Evolutionary conservation across 2,113 vertebrate species (phyloP).

Genomic region (Mirza zaza): DNA sequence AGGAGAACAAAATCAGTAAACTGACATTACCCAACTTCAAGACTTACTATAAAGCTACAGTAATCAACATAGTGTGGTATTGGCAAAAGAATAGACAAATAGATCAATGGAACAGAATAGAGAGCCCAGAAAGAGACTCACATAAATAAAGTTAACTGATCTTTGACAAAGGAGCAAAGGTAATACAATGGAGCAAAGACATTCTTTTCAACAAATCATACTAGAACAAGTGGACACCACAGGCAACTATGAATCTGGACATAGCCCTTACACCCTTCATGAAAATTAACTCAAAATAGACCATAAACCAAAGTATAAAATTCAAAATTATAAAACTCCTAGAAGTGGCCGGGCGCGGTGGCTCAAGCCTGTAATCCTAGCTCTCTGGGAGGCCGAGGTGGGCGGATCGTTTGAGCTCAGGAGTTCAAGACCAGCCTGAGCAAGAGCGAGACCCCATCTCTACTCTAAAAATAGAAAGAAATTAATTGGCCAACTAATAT

Average conservation of each 20-base stretch:
- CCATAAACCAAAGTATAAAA: not conserved
- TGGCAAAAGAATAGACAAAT: conserved; percentile 19
- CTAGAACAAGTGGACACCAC: not conserved
- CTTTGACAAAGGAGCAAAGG: conserved; percentile 27
- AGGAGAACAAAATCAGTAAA: not conserved
- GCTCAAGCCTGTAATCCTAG: no score
- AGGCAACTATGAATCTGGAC: not conserved
- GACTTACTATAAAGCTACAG: not conserved
- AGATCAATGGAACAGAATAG: not conserved
- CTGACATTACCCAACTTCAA: not conserved
- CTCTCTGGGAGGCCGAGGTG: no score
- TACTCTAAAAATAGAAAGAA: no score
- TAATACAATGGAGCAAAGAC: not conserved
- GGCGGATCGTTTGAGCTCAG: no score
- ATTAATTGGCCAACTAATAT: no score
- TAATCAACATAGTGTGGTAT: not conserved
- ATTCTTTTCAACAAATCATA: not conserved
- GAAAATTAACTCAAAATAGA: conserved; percentile 33
- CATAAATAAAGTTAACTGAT: not conserved
- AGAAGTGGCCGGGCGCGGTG: no score
- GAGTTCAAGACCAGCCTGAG: no score
- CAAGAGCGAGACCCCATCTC: no score
- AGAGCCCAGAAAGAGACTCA: not conserved
- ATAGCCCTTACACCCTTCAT: not conserved
- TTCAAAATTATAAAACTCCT: not conserved